Conservation (phyloP, 2,888 invertebrate genomes). For the Sinhomidia bicolor region DNA sequence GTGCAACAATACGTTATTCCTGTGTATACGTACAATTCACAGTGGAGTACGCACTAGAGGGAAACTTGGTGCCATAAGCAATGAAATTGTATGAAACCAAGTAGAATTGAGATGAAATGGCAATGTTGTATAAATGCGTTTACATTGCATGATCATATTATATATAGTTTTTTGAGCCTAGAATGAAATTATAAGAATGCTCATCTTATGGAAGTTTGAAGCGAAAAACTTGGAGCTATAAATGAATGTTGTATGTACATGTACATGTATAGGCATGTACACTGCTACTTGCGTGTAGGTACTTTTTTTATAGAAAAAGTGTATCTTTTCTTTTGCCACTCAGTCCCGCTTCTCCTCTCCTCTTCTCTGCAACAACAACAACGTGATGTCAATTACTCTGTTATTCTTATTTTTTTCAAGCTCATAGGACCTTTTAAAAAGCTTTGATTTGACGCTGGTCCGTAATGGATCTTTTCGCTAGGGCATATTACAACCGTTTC, state of each 20-base stretch:
- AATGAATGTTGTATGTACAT: too few relatives aligned
- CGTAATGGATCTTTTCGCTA: conserved; percentile 48
- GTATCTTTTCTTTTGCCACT: neutral
- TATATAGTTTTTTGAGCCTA: conserved; percentile 2
- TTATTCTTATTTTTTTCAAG: conserved; percentile 39
- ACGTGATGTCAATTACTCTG: conserved; percentile 55
- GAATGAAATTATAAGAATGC: neutral
- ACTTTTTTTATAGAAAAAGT: too few relatives aligned
- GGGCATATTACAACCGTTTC: neutral
- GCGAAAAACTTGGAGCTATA: too few relatives aligned
- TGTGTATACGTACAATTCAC: conserved; percentile 28
- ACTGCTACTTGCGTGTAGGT: too few relatives aligned
- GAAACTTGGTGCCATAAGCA: conserved; percentile 34
- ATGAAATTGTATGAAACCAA: conserved; percentile 54
- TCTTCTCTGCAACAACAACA: conserved; percentile 33
- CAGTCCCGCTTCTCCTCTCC: neutral
- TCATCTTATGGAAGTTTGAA: neutral
- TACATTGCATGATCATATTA: neutral
- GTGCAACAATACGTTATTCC: conserved; percentile 65
- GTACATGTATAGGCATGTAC: too few relatives aligned
- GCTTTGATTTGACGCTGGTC: conserved; percentile 56
- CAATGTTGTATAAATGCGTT: conserved; percentile 27
- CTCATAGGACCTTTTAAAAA: conserved; percentile 52
- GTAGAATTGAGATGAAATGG: conserved; percentile 59
- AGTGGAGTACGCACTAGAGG: conserved; percentile 36